A percentile compares a stretch with the other conserved stretches of the same genome.
Conservation (phyloP, 2,888 invertebrate genomes). For the Acleris cristana region DNA sequence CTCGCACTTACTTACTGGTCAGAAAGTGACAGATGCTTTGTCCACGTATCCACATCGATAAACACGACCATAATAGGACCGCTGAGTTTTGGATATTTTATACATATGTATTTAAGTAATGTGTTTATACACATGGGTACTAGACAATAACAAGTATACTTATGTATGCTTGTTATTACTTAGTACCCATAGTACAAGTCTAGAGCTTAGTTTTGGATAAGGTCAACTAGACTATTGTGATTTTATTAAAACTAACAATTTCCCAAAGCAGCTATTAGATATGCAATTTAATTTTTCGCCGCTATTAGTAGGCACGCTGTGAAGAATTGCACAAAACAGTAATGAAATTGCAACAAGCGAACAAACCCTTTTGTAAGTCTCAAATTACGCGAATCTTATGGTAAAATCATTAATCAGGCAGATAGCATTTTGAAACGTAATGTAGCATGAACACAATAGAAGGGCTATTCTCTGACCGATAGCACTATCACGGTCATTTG, state of each 20-base stretch:
- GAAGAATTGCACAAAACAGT: slow-evolving; percentile 30
- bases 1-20: no score
- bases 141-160: no score
- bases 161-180: no score
- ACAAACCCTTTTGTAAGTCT: slow-evolving; percentile 38
- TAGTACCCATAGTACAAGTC: no score
- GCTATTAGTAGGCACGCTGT: slow-evolving; percentile 9
- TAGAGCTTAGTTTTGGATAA: no score
- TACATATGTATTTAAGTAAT: no score
- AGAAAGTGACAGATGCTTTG: no score
- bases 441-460: slow-evolving; percentile 38
- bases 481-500: background rate
- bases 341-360: slow-evolving; percentile 31
- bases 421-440: slow-evolving; percentile 37
- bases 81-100: no score
- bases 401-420: slow-evolving; percentile 36
- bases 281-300: background rate
- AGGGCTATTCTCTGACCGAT: slow-evolving; percentile 17
- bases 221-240: no score
- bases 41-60: no score
- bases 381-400: slow-evolving; percentile 34
- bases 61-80: no score
- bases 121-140: no score
- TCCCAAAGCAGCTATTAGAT: background rate
- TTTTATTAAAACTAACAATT: background rate